These are phyloP conservation scores for Periophthalmus magnuspinnatus DNA, from an alignment of 2,797 vertebrate genomes.

Conservation along the genomic window DNA sequence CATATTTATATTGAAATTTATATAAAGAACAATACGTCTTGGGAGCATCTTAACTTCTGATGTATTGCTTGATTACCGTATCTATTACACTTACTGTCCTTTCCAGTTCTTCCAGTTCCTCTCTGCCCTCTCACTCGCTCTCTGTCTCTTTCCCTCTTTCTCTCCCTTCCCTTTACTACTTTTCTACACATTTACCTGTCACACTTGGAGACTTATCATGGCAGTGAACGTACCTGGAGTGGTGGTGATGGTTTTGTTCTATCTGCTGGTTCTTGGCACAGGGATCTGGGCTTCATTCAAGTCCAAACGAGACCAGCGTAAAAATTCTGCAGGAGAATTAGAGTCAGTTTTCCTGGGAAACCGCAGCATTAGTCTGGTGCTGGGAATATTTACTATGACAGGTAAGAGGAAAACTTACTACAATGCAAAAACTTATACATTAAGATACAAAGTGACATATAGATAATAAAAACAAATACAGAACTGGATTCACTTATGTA, in stretches of 20 bases:
- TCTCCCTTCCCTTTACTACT: too few species aligned
- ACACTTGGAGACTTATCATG: constrained; percentile 15
- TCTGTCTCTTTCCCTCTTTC: not conserved
- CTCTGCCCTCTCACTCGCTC: not conserved
- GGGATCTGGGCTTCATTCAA: constrained; percentile 53
- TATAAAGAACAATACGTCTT: too few species aligned
- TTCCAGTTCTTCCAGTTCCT: too few species aligned
- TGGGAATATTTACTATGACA: constrained; percentile 52
- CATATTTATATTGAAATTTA: too few species aligned
- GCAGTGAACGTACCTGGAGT: constrained; percentile 45
- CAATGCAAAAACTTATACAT: too few species aligned
- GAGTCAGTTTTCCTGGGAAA: constrained; percentile 47
- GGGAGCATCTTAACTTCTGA: too few species aligned
- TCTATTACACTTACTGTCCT: too few species aligned
- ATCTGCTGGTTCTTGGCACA: constrained; percentile 42
- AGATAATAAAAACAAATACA: too few species aligned
- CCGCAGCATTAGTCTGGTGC: constrained; percentile 22
- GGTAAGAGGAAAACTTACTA: constrained; percentile 20
- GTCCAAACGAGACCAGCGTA: constrained; percentile 34
- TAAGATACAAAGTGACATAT: too few species aligned
- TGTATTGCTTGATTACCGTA: too few species aligned
- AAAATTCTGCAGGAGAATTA: constrained; percentile 23
- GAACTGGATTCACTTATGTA: too few species aligned
- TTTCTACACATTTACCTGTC: not conserved
- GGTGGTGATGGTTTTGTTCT: constrained; percentile 44